Evolutionary conservation across 2,113 vertebrate genomes (phyloP).

Genomic region (Neomonachus schauinslandi): DNA sequence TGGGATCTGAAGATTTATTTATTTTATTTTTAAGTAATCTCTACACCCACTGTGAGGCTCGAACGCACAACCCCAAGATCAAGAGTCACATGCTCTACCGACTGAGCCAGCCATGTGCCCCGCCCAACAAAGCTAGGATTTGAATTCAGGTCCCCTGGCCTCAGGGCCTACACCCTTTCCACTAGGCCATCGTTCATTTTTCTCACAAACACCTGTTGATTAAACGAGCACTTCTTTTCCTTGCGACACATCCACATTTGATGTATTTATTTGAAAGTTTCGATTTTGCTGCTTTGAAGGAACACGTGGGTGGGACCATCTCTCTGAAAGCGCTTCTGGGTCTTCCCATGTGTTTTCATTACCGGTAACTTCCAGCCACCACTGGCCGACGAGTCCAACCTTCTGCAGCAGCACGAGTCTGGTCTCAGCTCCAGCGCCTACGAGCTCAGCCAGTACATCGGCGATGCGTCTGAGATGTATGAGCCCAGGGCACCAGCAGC

Average conservation of each 20-base stretch:
- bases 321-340: background rate
- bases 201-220: background rate
- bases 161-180: background rate
- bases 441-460: slow-evolving; percentile 94
- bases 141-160: background rate
- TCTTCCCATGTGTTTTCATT: background rate
- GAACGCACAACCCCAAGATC: background rate
- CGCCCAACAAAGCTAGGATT: background rate
- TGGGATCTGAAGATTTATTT: background rate
- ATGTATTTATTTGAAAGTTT: background rate
- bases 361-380: slow-evolving; percentile 10
- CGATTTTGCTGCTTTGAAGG: background rate
- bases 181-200: background rate
- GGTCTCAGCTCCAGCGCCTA: slow-evolving; percentile 93
- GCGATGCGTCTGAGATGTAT: slow-evolving; percentile 52
- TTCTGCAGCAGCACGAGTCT: slow-evolving; percentile 89
- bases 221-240: background rate
- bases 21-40: background rate
- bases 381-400: slow-evolving; percentile 77
- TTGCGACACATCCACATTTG: background rate
- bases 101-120: background rate
- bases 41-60: background rate
- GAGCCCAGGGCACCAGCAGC: background rate
- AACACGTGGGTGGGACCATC: background rate
- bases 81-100: background rate